Percentiles rank a stretch among this genome's conserved stretches.
These are phyloP conservation scores for Laticauda laticaudata DNA, from an alignment of 2,113 vertebrate species.

Conservation along the genomic window DNA sequence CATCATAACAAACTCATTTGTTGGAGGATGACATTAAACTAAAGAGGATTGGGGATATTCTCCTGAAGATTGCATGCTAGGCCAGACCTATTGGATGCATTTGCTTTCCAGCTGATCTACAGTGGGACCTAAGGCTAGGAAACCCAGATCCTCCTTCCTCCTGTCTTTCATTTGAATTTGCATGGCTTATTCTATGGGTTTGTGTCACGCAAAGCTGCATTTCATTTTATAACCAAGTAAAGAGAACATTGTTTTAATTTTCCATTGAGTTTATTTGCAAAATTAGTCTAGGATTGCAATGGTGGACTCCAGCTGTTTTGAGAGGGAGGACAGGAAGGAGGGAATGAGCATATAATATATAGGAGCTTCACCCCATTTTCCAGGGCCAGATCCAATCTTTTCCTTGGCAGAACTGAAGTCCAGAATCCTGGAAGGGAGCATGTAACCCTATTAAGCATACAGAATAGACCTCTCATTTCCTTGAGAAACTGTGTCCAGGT, in stretches of 20 bases:
- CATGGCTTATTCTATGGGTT: not conserved
- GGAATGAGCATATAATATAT: not conserved
- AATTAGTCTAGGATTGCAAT: not conserved
- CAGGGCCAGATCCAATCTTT: constrained; percentile 40
- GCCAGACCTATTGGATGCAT: not conserved
- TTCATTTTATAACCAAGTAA: not conserved
- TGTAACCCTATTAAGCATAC: constrained; percentile 7
- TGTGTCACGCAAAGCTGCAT: not conserved
- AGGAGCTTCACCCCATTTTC: not conserved
- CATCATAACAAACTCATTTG: not conserved
- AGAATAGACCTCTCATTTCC: not conserved
- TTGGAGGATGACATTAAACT: not conserved
- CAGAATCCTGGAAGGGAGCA: not conserved
- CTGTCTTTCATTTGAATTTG: not conserved
- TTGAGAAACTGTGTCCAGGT: not conserved
- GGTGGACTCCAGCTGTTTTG: not conserved
- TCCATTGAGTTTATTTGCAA: not conserved
- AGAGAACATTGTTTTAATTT: not conserved
- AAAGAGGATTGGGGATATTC: not conserved
- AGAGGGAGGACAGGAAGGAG: not conserved
- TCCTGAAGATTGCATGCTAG: not conserved
- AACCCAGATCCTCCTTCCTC: not conserved
- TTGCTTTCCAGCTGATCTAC: not conserved
- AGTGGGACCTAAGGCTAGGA: not conserved
- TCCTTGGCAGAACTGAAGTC: constrained; percentile 28